phyloP scores from a whole-genome alignment of 1,140 invertebrate genomes.

The Drosophila leontia region DNA sequence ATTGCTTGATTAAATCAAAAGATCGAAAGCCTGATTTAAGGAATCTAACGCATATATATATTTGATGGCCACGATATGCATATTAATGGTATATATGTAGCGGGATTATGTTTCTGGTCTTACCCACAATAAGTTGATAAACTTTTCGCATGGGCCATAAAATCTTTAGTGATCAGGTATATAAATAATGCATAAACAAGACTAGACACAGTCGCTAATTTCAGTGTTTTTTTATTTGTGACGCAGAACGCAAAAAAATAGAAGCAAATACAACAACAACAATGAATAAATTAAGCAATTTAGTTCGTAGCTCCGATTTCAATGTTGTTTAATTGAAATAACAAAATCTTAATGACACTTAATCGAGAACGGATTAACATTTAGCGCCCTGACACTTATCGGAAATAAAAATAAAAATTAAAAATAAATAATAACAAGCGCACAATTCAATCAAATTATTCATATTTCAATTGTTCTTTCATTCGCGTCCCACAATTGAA shows the following conservation, averaged over 20 bases:
- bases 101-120: slow-evolving; percentile 41
- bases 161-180: slow-evolving; percentile 48
- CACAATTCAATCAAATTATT: slow-evolving; percentile 28
- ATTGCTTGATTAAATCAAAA: slow-evolving; percentile 9
- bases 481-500: neutral
- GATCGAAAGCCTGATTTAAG: slow-evolving; percentile 28
- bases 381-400: slow-evolving; percentile 25
- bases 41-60: slow-evolving; percentile 7
- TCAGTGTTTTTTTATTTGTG: slow-evolving; percentile 48
- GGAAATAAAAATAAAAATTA: slow-evolving; percentile 1
- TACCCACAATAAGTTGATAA: slow-evolving; percentile 52
- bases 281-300: slow-evolving; percentile 67
- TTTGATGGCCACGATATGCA: slow-evolving; percentile 30
- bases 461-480: slow-evolving; percentile 49
- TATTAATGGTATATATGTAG: slow-evolving; percentile 32
- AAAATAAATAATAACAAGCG: too few relatives aligned
- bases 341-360: slow-evolving; percentile 54
- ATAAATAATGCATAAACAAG: slow-evolving; percentile 65
- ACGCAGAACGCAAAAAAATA: slow-evolving; percentile 29
- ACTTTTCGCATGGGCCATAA: slow-evolving; percentile 41
- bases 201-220: slow-evolving; percentile 59
- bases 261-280: slow-evolving; percentile 8
- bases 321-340: slow-evolving; percentile 63
- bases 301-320: slow-evolving; percentile 37
- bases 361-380: slow-evolving; percentile 51